Conservation (phyloP, 2,113 vertebrate species). For the Eubucco bourcierii region DNA sequence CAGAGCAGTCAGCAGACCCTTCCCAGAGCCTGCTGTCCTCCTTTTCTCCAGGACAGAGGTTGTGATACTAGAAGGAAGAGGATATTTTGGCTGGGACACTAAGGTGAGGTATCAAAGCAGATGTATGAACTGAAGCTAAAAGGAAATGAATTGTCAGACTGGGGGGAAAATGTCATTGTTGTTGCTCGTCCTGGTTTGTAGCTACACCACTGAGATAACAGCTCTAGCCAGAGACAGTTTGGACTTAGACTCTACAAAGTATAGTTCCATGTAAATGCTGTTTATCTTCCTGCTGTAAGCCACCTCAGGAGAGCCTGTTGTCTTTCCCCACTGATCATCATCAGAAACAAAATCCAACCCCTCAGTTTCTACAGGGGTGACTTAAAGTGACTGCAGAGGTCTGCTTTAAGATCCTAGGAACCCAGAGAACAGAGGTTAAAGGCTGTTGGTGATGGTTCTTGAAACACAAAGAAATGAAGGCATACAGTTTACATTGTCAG, state of each 20-base stretch:
- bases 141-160: constrained; percentile 56
- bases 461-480: background rate
- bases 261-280: background rate
- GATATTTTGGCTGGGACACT: constrained; percentile 65
- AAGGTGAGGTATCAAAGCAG: constrained; percentile 63
- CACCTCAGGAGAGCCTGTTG: background rate
- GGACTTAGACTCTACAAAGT: background rate
- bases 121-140: constrained; percentile 14
- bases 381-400: background rate
- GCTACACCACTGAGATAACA: background rate
- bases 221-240: background rate
- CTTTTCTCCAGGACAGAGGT: background rate
- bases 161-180: constrained; percentile 29
- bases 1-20: background rate
- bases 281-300: background rate
- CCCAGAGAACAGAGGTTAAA: background rate
- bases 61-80: constrained; percentile 58
- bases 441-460: background rate
- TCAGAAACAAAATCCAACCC: background rate
- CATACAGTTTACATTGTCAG: background rate
- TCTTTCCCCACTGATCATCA: background rate
- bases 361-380: background rate
- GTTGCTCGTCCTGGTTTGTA: constrained; percentile 25
- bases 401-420: background rate
- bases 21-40: background rate